Evolutionary conservation across 2,113 vertebrate genomes (phyloP).

Genomic region (Colaptes auratus): DNA sequence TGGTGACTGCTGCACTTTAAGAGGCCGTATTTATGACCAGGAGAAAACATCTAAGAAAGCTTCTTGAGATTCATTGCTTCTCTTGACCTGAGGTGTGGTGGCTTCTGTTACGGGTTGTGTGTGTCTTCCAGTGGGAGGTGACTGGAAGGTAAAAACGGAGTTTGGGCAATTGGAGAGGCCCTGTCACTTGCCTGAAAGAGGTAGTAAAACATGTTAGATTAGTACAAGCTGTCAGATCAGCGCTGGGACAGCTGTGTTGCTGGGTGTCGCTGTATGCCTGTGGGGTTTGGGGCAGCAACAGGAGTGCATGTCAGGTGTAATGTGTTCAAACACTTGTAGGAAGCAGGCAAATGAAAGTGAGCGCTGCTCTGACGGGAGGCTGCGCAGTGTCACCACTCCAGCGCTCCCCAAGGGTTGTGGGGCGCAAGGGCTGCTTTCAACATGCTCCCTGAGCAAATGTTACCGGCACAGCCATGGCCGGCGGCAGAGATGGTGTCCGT

Average conservation of each 20-base stretch:
- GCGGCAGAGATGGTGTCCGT: fast-evolving
- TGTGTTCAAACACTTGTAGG: fast-evolving
- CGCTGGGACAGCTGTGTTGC: fast-evolving
- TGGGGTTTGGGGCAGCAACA: background rate
- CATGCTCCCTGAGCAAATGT: fast-evolving
- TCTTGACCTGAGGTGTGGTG: background rate
- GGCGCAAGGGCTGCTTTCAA: background rate
- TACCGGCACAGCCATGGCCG: background rate
- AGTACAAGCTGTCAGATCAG: background rate
- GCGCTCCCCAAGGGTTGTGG: fast-evolving
- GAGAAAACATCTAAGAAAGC: background rate
- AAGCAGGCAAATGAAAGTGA: fast-evolving
- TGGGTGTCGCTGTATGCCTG: too few species aligned
- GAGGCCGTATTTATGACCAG: background rate
- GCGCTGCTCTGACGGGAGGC: fast-evolving
- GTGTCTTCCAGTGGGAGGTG: background rate
- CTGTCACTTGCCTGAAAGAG: background rate
- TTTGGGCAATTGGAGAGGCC: background rate
- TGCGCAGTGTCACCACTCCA: background rate
- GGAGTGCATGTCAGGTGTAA: fast-evolving
- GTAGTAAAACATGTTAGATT: too few species aligned
- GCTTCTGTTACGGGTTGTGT: fast-evolving
- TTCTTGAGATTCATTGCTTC: background rate
- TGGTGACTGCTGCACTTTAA: background rate
- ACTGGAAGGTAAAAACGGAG: background rate